Evolutionary conservation across 2,113 vertebrate genomes (phyloP).

Genomic region (Henicopernis longicauda): DNA sequence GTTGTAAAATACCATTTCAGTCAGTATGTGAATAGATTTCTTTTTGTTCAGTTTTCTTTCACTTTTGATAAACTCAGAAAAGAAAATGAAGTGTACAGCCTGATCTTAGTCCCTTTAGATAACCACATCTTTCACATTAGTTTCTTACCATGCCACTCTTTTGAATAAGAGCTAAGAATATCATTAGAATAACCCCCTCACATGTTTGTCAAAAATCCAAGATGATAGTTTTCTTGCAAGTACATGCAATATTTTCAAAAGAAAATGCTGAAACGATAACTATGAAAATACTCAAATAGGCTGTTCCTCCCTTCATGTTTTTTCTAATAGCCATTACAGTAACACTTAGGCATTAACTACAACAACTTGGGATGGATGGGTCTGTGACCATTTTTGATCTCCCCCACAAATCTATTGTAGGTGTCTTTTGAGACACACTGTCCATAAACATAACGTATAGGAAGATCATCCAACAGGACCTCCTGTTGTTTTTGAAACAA

Average conservation of each 20-base stretch:
- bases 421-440: not conserved
- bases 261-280: not conserved
- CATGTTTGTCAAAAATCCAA: not conserved
- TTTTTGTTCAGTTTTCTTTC: not conserved
- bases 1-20: not conserved
- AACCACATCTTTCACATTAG: not conserved
- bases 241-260: not conserved
- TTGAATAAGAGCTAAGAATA: not conserved
- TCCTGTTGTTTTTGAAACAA: not conserved
- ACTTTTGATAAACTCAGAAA: not conserved
- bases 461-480: not conserved
- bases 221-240: not conserved
- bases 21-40: not conserved
- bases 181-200: not conserved
- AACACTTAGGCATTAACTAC: not conserved
- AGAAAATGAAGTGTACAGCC: not conserved
- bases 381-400: not conserved
- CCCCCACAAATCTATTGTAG: rapidly evolving
- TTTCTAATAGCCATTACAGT: not conserved
- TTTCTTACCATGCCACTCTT: not conserved
- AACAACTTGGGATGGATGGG: not conserved
- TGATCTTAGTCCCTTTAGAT: not conserved
- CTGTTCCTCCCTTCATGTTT: not conserved
- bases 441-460: not conserved
- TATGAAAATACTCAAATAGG: not conserved